Conservation (phyloP, 2,888 invertebrate genomes). For the Emmelina monodactyla region DNA sequence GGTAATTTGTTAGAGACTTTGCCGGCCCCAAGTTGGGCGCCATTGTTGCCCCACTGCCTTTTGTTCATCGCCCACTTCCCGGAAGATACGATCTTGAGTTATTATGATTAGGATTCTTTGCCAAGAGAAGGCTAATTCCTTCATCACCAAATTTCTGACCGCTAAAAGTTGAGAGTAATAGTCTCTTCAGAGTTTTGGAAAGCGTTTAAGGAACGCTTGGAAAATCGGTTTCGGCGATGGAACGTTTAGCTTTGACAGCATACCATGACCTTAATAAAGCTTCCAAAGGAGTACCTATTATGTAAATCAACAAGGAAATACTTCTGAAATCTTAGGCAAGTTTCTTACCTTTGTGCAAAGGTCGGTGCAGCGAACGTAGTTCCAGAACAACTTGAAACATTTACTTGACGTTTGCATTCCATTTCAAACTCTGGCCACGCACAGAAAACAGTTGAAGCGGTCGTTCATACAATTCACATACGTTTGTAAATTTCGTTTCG, state of each 20-base stretch:
- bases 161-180: too few relatives aligned
- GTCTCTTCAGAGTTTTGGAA: too few relatives aligned
- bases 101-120: conserved; percentile 66
- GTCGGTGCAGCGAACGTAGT: neutral
- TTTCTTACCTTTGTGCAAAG: neutral
- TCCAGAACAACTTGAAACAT: neutral
- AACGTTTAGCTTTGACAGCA: too few relatives aligned
- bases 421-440: neutral
- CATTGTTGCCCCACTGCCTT: conserved; percentile 59
- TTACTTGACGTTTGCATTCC: conserved; percentile 21
- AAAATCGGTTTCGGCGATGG: too few relatives aligned
- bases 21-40: conserved; percentile 45
- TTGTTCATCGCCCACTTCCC: conserved; percentile 58
- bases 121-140: conserved; percentile 59
- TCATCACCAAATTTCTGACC: conserved; percentile 53
- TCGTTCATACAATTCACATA: conserved; percentile 27
- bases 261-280: too few relatives aligned
- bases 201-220: too few relatives aligned
- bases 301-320: neutral
- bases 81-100: conserved; percentile 60
- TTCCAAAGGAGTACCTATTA: too few relatives aligned
- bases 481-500: too few relatives aligned
- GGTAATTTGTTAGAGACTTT: conserved; percentile 62
- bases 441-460: neutral
- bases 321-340: neutral